Percentiles rank a stretch among this genome's conserved stretches.
Evolutionary conservation across 2,113 vertebrate species (phyloP).

Genomic region (Galemys pyrenaicus): DNA sequence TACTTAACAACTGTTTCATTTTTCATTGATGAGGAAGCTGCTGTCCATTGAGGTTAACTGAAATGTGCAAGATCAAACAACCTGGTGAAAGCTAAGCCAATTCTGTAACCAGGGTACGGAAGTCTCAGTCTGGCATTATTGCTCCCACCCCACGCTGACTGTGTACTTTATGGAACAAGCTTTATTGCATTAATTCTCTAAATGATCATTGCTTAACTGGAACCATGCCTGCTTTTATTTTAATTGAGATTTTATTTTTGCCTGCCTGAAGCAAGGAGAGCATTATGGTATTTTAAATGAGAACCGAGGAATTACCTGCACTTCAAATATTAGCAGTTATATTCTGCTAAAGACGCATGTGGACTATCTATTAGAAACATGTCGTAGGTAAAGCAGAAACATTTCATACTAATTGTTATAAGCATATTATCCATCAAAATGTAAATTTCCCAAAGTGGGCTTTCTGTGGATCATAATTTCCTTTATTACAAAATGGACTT

Average conservation of each 20-base stretch:
- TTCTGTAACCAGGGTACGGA: not conserved
- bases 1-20: not conserved
- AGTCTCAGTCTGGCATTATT: not conserved
- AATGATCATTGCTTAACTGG: slow-evolving; percentile 80
- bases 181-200: slow-evolving; percentile 78
- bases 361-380: slow-evolving; percentile 73
- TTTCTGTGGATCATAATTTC: slow-evolving; percentile 61
- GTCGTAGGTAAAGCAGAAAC: slow-evolving; percentile 68
- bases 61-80: not conserved
- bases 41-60: not conserved
- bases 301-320: slow-evolving; percentile 75
- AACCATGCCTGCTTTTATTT: slow-evolving; percentile 75
- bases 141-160: not conserved
- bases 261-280: slow-evolving; percentile 74
- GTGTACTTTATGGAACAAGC: slow-evolving; percentile 46
- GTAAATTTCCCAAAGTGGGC: slow-evolving; percentile 67
- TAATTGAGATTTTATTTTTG: slow-evolving; percentile 81
- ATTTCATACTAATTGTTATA: slow-evolving; percentile 76
- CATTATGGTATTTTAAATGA: slow-evolving; percentile 75
- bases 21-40: not conserved
- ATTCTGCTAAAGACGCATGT: slow-evolving; percentile 48
- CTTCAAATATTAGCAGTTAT: slow-evolving; percentile 79
- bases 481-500: slow-evolving; percentile 74
- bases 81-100: not conserved
- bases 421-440: slow-evolving; percentile 62